A percentile compares a stretch with the other conserved stretches of the same genome.
Evolutionary conservation across 1,140 invertebrate genomes (phyloP).

Genomic region (Drosophila ohnishii): DNA sequence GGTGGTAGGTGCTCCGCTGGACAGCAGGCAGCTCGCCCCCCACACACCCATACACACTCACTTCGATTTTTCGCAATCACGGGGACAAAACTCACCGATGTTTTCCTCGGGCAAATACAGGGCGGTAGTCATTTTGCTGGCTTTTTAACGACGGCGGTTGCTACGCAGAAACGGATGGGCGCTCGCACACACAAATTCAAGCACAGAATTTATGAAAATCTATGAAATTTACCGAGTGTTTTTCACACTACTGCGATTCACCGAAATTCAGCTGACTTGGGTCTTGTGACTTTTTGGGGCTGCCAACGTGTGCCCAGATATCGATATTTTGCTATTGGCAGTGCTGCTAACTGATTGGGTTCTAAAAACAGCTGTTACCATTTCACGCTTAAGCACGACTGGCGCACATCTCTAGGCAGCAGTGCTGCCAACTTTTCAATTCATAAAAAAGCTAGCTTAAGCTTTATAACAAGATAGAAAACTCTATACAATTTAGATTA

Average conservation of each 20-base stretch:
- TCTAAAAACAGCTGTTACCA: slow-evolving; percentile 6
- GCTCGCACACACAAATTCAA: slow-evolving; percentile 61
- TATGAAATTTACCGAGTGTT: slow-evolving; percentile 69
- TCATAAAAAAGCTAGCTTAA: too few relatives aligned
- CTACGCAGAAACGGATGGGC: slow-evolving; percentile 34
- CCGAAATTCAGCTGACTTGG: slow-evolving; percentile 82
- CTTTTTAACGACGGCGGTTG: slow-evolving; percentile 35
- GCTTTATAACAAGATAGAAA: too few relatives aligned
- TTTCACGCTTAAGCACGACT: not conserved
- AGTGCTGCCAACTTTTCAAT: too few relatives aligned
- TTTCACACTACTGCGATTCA: slow-evolving; percentile 78
- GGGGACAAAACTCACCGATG: slow-evolving; percentile 87
- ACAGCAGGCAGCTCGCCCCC: slow-evolving; percentile 21
- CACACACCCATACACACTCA: slow-evolving; percentile 30
- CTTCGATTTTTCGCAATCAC: slow-evolving; percentile 65
- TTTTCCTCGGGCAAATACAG: slow-evolving; percentile 92
- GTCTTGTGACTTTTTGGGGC: slow-evolving; percentile 79
- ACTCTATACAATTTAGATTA: too few relatives aligned
- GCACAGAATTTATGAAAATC: slow-evolving; percentile 62
- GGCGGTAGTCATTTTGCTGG: slow-evolving; percentile 86
- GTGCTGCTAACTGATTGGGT: not conserved
- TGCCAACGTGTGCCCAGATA: slow-evolving; percentile 11
- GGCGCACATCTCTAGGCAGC: slow-evolving; percentile 1
- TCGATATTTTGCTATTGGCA: not conserved
- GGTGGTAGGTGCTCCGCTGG: slow-evolving; percentile 36